Base-by-base conservation (phyloP, 2,888 invertebrate genomes). In the Ligdia adustata region DNA sequence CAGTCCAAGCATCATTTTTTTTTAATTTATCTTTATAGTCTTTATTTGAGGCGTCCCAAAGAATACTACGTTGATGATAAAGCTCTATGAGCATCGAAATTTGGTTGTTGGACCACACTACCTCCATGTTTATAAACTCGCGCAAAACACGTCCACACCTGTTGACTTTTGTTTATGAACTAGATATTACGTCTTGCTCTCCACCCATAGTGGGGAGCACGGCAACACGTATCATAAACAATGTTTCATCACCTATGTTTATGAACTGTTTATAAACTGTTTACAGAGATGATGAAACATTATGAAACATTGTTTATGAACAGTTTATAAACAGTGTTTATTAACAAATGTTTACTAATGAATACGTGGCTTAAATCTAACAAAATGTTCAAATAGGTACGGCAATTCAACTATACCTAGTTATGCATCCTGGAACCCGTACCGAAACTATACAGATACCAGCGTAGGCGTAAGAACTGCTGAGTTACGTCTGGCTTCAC, bases 231-330 rank as follows among this genome's bases (percentile, higher is more conserved):
- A 15, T 41, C 15, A 33, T 31, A 44, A 52, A 53, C 39, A 49
- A 55, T 51, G 55, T 49, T 55, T 48, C 49, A 49, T 55, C 55
- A 52, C 42, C 37, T 40, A 15, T 53, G 49, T 52, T 44, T 53
- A 37, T 53, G 26, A n/a, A 9, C 26, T 9, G n/a, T 9, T 26
- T 9, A 9, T 26, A 42, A 53, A 53, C 46, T 53, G 53, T 53
- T 42, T 53, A 39, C 45, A 49, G 42, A 53, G 53, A 39, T 53
- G 53, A n/a, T n/a, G n/a, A n/a, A n/a, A n/a, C n/a, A n/a, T n/a
- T n/a, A 53, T 53, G 42, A 45, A 49, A 53, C 52, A 44, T 48
- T 41, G 44, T 52, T 52, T 48, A 52, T 38, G 40, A 44, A 48
- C 47, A 45, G 51, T 44, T 47, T 52, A 40, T 44, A 48, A 27